Base-by-base conservation (phyloP, 2,888 invertebrate genomes). In the Sphaeridia pumilis region DNA sequence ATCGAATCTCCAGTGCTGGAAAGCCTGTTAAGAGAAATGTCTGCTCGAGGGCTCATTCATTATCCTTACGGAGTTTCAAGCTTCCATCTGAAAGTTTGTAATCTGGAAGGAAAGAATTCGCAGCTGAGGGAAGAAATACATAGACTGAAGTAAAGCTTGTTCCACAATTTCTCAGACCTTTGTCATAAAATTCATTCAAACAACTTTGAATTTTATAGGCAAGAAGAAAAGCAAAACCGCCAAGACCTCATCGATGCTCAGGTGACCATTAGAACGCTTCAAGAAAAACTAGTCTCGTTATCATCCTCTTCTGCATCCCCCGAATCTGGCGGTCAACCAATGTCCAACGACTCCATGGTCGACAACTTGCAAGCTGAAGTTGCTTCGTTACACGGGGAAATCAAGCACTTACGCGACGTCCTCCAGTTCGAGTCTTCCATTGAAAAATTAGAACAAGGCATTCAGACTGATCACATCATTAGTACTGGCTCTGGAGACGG, bases 371-470 rank as follows among this genome's bases (percentile, higher is more conserved):
- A 58, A 38, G 35, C 54, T 4, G 55, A 60, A 46, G 27, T 54
- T 10, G 55, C 57, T 21, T 31, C 34, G 87, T 87, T 72, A 84
- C 85, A 21, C 81, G 84, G 63, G 78, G 76, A 0, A 87, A 87
- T 68, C 87, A 88, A 54, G 21, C 46, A 52, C 28, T 21, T 53
- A 12, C 54, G 54, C 35, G 53, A 57, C 22, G 41, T 48, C 4
- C 52, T 45, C 22, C 47, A 48, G 22, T 50, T 50, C 25, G 44
- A 46, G n/a, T 41, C 44, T 17, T 14, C 26, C 14, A 49, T 56
- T 43, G 59, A 62, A 31, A 62, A 54, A 34, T 35, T 22, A 0
- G 58, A 59, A 28, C 38, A 58, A 51, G n/a, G 52, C 42, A 54
- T 47, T 22, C 52, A 52, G 34, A 52, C 47, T 7, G 3, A 21